Conservation (phyloP, 2,113 vertebrate species). For the Ceuthmochares aereus region DNA sequence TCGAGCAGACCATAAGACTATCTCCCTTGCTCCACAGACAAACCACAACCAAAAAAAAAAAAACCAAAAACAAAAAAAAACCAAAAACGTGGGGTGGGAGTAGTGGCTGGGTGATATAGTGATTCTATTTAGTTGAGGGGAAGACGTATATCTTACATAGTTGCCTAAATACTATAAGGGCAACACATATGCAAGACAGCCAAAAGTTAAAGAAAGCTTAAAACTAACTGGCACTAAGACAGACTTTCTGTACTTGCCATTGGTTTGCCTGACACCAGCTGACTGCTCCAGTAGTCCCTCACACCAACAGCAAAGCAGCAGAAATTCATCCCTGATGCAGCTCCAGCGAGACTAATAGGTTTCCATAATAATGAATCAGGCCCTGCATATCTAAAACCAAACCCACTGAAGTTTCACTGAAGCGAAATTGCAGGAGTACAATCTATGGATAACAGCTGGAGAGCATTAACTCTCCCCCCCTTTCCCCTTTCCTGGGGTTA, state of each 20-base stretch:
- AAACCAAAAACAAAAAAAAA: neutral
- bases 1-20: neutral
- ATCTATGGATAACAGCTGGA: constrained; percentile 82
- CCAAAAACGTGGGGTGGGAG: rapidly evolving
- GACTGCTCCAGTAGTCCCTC: constrained; percentile 33
- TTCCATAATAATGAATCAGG: constrained; percentile 5
- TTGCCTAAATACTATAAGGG: neutral
- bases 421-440: constrained; percentile 78
- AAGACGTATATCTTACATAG: neutral
- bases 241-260: constrained; percentile 7
- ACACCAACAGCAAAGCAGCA: constrained; percentile 32
- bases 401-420: constrained; percentile 64
- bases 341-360: constrained; percentile 10
- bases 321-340: constrained; percentile 24
- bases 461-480: constrained; percentile 77
- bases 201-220: neutral
- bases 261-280: constrained; percentile 55
- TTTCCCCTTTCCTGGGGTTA: constrained; percentile 68
- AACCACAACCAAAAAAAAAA: neutral
- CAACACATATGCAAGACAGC: neutral
- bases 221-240: neutral
- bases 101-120: rapidly evolving
- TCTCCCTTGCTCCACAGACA: neutral
- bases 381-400: constrained; percentile 67
- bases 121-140: neutral